Base-by-base conservation (phyloP, 2,113 vertebrate species). In the Tautogolabrus adspersus region DNA sequence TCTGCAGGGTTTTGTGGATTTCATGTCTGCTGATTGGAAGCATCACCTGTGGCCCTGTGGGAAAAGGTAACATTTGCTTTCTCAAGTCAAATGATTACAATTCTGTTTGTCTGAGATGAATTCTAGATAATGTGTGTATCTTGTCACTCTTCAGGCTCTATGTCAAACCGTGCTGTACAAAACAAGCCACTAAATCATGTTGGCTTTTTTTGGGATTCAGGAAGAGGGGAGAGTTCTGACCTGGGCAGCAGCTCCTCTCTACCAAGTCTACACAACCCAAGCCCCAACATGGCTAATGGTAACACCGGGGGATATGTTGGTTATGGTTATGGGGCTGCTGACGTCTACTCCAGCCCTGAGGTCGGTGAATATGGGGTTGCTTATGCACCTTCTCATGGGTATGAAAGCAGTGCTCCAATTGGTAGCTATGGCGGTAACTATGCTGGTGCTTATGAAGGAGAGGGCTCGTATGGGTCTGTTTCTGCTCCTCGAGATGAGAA, bases 1-100 rank as follows among this genome's bases (percentile, higher is more conserved):
- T 23, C 21, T 54, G 6, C 37, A 79, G 80, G 62, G 6, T 68
- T 11, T n/a, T 52, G 49, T 67, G 38, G 62, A 42, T 67, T 66
- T 56, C 4, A 26, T 26, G 57, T 37, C 49, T 77, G 21, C 63
- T 77, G 62, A 23, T 72, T 49, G 68, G 58, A 51, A 61, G 26
- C 23, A 54, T 62, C 4, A 56, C 30, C 55, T 66, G 67, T 61
- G 9, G 4, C 16, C 47, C 62, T 12, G 19, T 52, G 4, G 1
- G 8, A 5, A 52, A 52, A 9, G 10, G 49, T 52, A 52, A 34
- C 4, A 0, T 9, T 1, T n/a, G 2, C 5, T 52, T 9, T n/a
- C 3, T 19, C 8, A 5, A 12, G 26, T 26, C 26, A 26, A 26
- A 26, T n/a, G n/a, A n/a, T n/a, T n/a, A n/a, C n/a, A n/a, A n/a